A percentile compares a stretch with the other conserved stretches of the same genome.
These are phyloP conservation scores for Menidia beryllina DNA, from an alignment of 2,113 vertebrate species.

Conservation along the genomic window DNA sequence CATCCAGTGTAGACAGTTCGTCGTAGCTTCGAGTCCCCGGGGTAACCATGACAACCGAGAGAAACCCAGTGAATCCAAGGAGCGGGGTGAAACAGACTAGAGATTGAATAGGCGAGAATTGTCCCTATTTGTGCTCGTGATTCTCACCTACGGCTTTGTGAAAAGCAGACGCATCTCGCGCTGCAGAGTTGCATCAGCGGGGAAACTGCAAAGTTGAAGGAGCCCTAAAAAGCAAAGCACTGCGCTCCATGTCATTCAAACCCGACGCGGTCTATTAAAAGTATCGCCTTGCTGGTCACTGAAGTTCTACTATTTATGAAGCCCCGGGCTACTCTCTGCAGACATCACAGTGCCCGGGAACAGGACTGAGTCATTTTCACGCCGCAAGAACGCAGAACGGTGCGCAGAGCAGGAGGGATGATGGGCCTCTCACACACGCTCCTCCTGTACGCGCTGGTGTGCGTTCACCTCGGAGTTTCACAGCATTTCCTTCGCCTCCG, in stretches of 20 bases:
- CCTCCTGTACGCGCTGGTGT: conserved; percentile 83
- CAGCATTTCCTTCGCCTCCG: conserved; percentile 88
- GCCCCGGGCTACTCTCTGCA: conserved; percentile 75
- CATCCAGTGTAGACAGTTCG: conserved; percentile 86
- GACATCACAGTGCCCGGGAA: conserved; percentile 76
- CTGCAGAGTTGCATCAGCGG: conserved; percentile 60
- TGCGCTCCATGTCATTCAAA: conserved; percentile 84
- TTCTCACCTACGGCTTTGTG: conserved; percentile 44
- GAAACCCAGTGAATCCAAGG: conserved; percentile 86
- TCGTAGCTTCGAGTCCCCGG: conserved; percentile 84
- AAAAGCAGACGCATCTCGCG: conserved; percentile 33
- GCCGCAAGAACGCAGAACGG: conserved; percentile 49
- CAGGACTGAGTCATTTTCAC: conserved; percentile 59
- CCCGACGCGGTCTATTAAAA: conserved; percentile 90
- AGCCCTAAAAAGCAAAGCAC: conserved; percentile 73
- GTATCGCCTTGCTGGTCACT: conserved; percentile 84
- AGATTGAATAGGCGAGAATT: conserved; percentile 60
- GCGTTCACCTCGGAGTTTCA: conserved; percentile 80
- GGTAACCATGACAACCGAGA: conserved; percentile 91
- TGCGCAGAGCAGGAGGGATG: conserved; percentile 67
- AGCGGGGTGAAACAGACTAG: conserved; percentile 75
- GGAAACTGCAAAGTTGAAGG: conserved; percentile 61
- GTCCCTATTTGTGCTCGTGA: conserved; percentile 62
- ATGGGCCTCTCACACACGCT: conserved; percentile 86
- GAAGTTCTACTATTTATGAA: conserved; percentile 91